These are phyloP conservation scores for Bombus sibiricus DNA, from an alignment of 1,140 invertebrate species.

Conservation along the genomic window DNA sequence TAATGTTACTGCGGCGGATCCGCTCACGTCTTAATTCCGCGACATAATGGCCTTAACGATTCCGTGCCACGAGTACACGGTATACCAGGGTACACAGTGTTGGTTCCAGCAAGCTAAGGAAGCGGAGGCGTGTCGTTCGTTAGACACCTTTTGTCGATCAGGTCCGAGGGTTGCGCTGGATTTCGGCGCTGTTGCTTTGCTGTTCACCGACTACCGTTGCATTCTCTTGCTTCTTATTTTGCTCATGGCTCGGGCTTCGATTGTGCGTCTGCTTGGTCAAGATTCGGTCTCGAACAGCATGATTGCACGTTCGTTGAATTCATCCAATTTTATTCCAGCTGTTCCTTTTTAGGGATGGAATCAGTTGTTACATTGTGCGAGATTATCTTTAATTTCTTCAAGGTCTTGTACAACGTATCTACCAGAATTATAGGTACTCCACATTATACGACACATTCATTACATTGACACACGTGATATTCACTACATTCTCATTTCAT, in stretches of 20 bases:
- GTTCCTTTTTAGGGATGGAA: background rate
- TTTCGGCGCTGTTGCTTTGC: background rate
- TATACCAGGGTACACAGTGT: too few species aligned
- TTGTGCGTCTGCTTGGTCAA: background rate
- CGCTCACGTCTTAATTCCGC: conserved; percentile 52
- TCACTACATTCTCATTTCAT: background rate
- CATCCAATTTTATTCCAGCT: background rate
- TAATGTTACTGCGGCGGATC: conserved; percentile 37
- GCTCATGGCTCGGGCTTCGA: background rate
- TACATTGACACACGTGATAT: too few species aligned
- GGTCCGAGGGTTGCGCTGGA: background rate
- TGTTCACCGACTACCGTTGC: conserved; percentile 16
- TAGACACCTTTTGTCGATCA: conserved; percentile 45
- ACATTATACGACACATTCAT: too few species aligned
- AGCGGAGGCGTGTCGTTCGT: conserved; percentile 39
- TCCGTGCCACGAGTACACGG: conserved; percentile 1
- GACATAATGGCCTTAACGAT: conserved; percentile 51
- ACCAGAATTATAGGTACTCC: too few species aligned
- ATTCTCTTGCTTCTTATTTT: background rate
- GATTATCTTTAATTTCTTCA: background rate
- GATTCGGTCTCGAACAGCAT: background rate
- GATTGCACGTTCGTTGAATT: conserved; percentile 1
- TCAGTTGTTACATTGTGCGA: background rate
- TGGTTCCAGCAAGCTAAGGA: background rate
- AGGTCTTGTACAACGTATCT: too few species aligned